These are phyloP conservation scores for Parnassius apollo DNA, from an alignment of 2,888 invertebrate genomes.

Conservation along the genomic window DNA sequence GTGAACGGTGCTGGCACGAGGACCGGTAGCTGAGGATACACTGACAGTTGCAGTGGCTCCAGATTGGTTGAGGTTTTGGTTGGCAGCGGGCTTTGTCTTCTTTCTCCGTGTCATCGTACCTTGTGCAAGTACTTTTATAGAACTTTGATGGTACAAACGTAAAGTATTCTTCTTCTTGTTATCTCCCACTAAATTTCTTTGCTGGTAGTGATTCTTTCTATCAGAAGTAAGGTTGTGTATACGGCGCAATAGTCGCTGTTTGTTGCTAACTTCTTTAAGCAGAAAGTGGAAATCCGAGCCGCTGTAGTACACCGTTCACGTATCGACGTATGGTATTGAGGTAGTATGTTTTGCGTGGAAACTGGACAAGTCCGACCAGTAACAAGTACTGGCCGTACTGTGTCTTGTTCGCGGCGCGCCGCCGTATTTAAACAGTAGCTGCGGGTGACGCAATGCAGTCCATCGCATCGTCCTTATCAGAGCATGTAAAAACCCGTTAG, in stretches of 20 bases:
- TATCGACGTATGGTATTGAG: too few relatives aligned
- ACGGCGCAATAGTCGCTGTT: too few relatives aligned
- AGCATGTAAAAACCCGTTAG: neutral
- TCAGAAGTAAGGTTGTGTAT: too few relatives aligned
- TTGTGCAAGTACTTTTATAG: neutral
- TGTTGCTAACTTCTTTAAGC: too few relatives aligned
- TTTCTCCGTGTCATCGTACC: slow-evolving; percentile 20
- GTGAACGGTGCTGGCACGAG: too few relatives aligned
- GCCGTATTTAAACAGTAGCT: slow-evolving; percentile 1
- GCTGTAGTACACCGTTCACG: too few relatives aligned
- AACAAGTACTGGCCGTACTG: slow-evolving; percentile 25
- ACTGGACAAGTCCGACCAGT: slow-evolving; percentile 24
- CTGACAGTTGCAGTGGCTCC: neutral
- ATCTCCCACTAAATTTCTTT: too few relatives aligned
- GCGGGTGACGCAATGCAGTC: neutral
- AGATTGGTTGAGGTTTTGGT: neutral
- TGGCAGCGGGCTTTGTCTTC: slow-evolving; percentile 15
- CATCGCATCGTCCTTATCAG: neutral
- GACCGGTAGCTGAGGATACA: too few relatives aligned
- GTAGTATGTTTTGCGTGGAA: neutral
- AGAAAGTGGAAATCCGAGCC: too few relatives aligned
- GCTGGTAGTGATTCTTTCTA: too few relatives aligned
- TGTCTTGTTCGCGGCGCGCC: neutral
- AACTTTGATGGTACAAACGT: too few relatives aligned
- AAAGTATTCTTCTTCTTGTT: too few relatives aligned